Conservation (phyloP, 2,113 vertebrate species). For the Calonectris borealis region DNA sequence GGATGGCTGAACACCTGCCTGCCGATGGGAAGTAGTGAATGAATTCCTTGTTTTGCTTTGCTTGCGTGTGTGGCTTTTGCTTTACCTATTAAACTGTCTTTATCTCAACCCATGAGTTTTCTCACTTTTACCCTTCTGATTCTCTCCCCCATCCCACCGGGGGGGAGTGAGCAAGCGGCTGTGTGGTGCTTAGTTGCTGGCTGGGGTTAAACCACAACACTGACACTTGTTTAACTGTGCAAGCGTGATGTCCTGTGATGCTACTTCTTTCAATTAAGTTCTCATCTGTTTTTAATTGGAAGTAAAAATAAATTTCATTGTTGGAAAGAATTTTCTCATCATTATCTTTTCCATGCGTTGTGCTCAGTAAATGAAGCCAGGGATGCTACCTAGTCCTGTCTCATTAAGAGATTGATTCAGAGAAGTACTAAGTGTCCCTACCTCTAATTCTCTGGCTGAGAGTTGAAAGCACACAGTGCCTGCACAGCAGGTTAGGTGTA, state of each 20-base stretch:
- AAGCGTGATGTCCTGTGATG: not conserved
- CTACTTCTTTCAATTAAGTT: not conserved
- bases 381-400: not conserved
- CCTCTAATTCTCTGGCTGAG: not conserved
- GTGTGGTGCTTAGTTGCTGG: no score
- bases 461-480: not conserved
- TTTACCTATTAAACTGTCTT: no score
- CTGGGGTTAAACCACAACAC: no score
- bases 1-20: no score
- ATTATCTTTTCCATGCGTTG: not conserved
- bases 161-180: no score
- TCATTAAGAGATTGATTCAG: not conserved
- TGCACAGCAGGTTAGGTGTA: not conserved
- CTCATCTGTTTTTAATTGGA: not conserved
- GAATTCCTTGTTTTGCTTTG: no score
- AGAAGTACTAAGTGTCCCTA: not conserved
- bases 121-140: no score
- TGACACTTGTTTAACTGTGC: not conserved
- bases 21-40: no score
- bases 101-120: no score
- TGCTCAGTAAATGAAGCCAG: not conserved
- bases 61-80: no score
- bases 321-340: not conserved
- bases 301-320: not conserved
- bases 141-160: no score